Base-by-base conservation (phyloP, 2,113 vertebrate genomes). In the Sakesphorus luctuosus region DNA sequence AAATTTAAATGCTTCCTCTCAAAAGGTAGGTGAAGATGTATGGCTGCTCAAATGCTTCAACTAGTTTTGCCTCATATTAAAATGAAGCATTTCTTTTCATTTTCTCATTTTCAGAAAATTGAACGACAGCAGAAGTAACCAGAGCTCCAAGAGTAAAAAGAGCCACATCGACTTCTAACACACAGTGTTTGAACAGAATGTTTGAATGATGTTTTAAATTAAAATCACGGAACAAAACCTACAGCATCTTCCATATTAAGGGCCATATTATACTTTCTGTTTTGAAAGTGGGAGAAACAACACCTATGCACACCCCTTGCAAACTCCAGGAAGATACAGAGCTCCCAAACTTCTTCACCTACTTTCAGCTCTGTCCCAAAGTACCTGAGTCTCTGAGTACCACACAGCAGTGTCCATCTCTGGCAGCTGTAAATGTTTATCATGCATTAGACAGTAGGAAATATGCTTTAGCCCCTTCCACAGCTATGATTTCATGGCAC, bases 1-100 rank as follows among this genome's bases (percentile, higher is more conserved):
- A 92, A 90, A 95, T 93, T 58, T 96, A 96, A 93, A 91, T 2
- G 6, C 77, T 69, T 93, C 29, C 63, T 86, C 21, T 63, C 35
- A 56, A 50, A 72, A 33, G 31, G 21, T 86, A 74, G 86, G 43
- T 3, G 3, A 85, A 86, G 67, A 75, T 52, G 46, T 13, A 71
- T 12, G 47, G 19, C 43, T 93, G 75, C 68, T 43, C 49, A 29
- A 88, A 72, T 38, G 19, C 49, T 82, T 94, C 47, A 81, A 47
- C 26, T 49, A 28, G 3, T 65, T 93, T 94, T 61, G 38, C 43
- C 35, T 53, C 46, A 8, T 75, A 84, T 67, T 72, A 90, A 94
- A 93, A 75, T 9, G 11, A 65, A 90, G 31, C 8, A 11, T 89
- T 92, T 47, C 56, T 92, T 94, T 96, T 90, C 58, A 94, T 92